Percentiles rank a stretch among this genome's conserved stretches.
phyloP scores from a whole-genome alignment of 2,888 invertebrate species.

The Hyposoter dolosus region DNA sequence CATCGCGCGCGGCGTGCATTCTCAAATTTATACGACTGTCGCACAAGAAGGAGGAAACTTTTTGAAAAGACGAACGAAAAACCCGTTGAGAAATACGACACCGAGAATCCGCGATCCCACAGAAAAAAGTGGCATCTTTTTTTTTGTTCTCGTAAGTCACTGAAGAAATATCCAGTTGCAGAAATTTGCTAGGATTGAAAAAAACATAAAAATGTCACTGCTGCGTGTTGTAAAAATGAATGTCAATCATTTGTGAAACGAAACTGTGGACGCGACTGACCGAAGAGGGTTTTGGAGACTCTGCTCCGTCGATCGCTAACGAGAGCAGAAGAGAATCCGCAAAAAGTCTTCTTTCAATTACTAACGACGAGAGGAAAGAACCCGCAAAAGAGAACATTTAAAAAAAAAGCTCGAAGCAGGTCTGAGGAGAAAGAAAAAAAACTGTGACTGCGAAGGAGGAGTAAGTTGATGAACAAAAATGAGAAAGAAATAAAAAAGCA shows the following conservation, averaged over 20 bases:
- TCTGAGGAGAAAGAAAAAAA: conserved; percentile 37
- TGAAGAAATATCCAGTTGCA: not conserved
- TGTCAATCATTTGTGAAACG: conserved; percentile 14
- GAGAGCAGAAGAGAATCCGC: not conserved
- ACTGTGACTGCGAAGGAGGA: conserved; percentile 36
- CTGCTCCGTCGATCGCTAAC: not conserved
- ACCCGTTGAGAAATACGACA: conserved; percentile 41
- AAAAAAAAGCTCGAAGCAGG: conserved; percentile 46
- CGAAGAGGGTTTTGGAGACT: not conserved
- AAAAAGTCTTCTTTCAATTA: conserved; percentile 16
- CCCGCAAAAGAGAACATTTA: not conserved
- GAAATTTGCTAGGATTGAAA: not conserved
- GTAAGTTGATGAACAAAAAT: conserved; percentile 43
- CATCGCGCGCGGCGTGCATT: conserved; percentile 22
- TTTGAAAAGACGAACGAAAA: conserved; percentile 1
- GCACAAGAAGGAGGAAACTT: not conserved
- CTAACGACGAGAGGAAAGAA: not conserved
- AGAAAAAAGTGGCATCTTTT: conserved; percentile 1
- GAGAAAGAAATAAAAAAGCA: conserved; percentile 36
- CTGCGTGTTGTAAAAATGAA: not conserved
- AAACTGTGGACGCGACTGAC: not conserved
- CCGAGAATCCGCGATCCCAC: not conserved
- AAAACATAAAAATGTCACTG: not conserved
- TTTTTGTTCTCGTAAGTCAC: not conserved
- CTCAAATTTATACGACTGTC: conserved; percentile 19